Base-by-base conservation (phyloP, 2,888 invertebrate genomes). In the Crocallis elinguaria region DNA sequence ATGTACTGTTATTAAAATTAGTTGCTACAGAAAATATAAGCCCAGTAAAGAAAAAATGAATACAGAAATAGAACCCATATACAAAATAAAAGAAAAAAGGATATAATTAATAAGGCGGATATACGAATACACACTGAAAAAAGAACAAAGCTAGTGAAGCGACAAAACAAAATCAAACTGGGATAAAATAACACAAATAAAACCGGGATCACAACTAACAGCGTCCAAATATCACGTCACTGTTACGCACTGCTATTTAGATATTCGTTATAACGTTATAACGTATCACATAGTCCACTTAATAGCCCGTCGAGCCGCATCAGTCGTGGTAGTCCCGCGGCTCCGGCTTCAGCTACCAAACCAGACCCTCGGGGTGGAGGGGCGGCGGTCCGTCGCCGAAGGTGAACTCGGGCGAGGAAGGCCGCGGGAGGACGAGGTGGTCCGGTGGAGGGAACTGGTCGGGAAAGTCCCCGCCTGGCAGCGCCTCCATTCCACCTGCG, bases 401-500 rank as follows among this genome's bases (percentile, higher is more conserved):
- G 60, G 95, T 94, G 89, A 95, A 95, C 87, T 95, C 95, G 38
- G 95, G 95, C 69, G 95, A 95, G 60, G 95, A 94, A 45, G 95
- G 94, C 66, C 95, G 93, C 57, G 94, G 94, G 59, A 95, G 94
- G 75, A 93, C 92, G 74, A 94, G 92, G 82, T 94, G 94, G 66
- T 94, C 94, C 1, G 94, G 93, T 6, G 93, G 94, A 45, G 93
- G 94, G 86, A 92, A 94, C 77, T 90, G 91, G 39, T 91, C 91
- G 11, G 90, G 89, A 66, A 90, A 90, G 69, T 89, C 91, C 67
- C 89, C 88, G 65, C 90, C 91, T 3, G 84, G 86, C 60, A 90
- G 79, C 72, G 84, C 74, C 79, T 90, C 94, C 85, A 95, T 96
- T 62, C 94, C 94, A 62, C 94, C 94, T 77, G 94, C 94, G 83